Percentiles rank a stretch among this genome's conserved stretches.
Evolutionary conservation across 2,888 invertebrate species (phyloP).

Genomic region (Trichopoda pennipes): DNA sequence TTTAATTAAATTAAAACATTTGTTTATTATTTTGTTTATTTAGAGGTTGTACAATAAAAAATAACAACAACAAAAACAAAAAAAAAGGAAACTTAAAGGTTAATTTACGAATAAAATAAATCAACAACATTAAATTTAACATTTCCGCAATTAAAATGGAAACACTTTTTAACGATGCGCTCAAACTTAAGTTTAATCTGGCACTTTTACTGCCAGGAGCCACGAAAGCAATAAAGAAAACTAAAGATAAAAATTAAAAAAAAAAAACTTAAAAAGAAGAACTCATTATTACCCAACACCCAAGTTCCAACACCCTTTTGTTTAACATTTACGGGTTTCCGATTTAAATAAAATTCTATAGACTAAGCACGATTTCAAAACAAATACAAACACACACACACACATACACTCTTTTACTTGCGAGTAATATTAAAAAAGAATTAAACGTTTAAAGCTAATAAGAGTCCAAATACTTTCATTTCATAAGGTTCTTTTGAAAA

Average conservation of each 20-base stretch:
- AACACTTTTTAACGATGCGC: slow-evolving; percentile 56
- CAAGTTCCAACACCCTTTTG: slow-evolving; percentile 59
- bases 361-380: slow-evolving; percentile 59
- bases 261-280: slow-evolving; percentile 37
- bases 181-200: slow-evolving; percentile 2
- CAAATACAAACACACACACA: not conserved
- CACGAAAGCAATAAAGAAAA: slow-evolving; percentile 20
- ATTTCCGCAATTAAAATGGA: slow-evolving; percentile 67
- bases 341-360: slow-evolving; percentile 65
- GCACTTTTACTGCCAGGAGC: slow-evolving; percentile 27
- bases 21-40: slow-evolving; percentile 24
- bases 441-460: slow-evolving; percentile 1
- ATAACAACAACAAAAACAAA: not conserved
- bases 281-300: slow-evolving; percentile 60
- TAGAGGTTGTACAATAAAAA: slow-evolving; percentile 27
- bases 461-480: slow-evolving; percentile 20
- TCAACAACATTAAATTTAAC: slow-evolving; percentile 52
- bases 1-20: slow-evolving; percentile 39
- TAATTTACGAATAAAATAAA: slow-evolving; percentile 60
- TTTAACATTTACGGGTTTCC: slow-evolving; percentile 49
- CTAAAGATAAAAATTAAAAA: not conserved
- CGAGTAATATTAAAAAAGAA: not conserved
- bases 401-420: not conserved
- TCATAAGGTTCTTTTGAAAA: not conserved
- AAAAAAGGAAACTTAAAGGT: slow-evolving; percentile 54